These are phyloP conservation scores for Diabrotica virgifera DNA, from an alignment of 1,140 invertebrate genomes.

Conservation along the genomic window DNA sequence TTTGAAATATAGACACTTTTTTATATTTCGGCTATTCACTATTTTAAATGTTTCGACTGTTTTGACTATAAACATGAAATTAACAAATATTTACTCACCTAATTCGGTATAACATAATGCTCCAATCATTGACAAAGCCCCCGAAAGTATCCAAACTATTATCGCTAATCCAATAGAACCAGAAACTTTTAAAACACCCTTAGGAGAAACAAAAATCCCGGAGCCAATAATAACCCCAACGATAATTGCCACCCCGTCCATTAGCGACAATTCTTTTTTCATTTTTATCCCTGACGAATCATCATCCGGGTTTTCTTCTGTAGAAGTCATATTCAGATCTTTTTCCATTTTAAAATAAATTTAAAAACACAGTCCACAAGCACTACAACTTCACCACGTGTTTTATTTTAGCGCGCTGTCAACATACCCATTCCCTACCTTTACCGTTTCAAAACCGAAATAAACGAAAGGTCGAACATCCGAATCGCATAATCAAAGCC, in stretches of 20 bases:
- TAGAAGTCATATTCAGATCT: neutral
- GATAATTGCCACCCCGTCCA: conserved; percentile 90
- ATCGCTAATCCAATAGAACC: conserved; percentile 87
- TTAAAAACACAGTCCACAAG: neutral
- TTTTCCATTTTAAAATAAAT: neutral
- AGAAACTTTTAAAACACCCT: conserved; percentile 81
- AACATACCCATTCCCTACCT: neutral
- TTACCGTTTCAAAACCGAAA: neutral
- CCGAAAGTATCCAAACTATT: conserved; percentile 88
- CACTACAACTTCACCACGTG: conserved; percentile 6
- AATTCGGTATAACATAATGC: conserved; percentile 97
- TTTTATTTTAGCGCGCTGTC: neutral
- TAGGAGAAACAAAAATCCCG: conserved; percentile 94
- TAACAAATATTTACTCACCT: conserved; percentile 60
- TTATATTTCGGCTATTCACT: no score
- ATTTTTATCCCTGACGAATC: conserved; percentile 55
- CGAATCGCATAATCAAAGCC: no score
- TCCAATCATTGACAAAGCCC: conserved; percentile 88
- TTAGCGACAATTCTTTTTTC: conserved; percentile 82
- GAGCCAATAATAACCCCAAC: conserved; percentile 90
- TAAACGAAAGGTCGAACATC: neutral
- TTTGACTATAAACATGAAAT: no score
- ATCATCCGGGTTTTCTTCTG: neutral
- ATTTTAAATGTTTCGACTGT: no score
- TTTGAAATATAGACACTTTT: no score